phyloP scores from a whole-genome alignment of 2,888 invertebrate species.

The Orthonychiurus folsomi region DNA sequence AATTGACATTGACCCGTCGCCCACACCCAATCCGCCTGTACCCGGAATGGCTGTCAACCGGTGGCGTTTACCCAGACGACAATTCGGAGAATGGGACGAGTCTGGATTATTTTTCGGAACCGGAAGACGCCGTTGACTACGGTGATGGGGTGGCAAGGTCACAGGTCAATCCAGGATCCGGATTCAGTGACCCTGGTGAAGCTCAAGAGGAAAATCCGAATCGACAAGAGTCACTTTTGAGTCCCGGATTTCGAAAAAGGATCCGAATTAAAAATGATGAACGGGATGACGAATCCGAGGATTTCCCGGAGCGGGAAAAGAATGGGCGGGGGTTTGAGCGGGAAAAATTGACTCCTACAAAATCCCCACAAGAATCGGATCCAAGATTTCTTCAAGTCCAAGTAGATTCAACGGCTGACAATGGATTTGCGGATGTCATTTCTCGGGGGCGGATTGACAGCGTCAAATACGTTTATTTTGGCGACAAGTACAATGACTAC shows the following conservation, averaged over 20 bases:
- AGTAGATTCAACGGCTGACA: slow-evolving; percentile 13
- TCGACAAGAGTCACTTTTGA: background rate
- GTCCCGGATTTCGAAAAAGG: too few species aligned
- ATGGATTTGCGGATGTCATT: slow-evolving; percentile 39
- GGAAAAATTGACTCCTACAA: background rate
- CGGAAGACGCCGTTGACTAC: background rate
- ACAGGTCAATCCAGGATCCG: background rate
- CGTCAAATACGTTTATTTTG: slow-evolving; percentile 62
- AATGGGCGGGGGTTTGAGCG: background rate
- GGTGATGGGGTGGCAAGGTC: background rate
- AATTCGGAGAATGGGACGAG: background rate
- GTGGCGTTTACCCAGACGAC: slow-evolving; percentile 17
- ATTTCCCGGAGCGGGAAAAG: slow-evolving; percentile 6
- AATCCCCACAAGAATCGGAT: background rate
- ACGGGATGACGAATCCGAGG: background rate
- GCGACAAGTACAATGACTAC: slow-evolving; percentile 43
- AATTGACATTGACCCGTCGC: background rate
- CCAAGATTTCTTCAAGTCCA: background rate
- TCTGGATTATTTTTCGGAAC: background rate
- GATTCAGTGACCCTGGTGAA: background rate
- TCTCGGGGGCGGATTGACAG: slow-evolving; percentile 52
- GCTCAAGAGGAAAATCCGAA: slow-evolving; percentile 6
- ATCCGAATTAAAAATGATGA: background rate
- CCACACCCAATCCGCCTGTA: slow-evolving; percentile 13
- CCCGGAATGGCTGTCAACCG: slow-evolving; percentile 35